Evolutionary conservation across 35 echinoderm and acorn worm genomes (phyloP).

Genomic region (Nesometra sesokonis): DNA sequence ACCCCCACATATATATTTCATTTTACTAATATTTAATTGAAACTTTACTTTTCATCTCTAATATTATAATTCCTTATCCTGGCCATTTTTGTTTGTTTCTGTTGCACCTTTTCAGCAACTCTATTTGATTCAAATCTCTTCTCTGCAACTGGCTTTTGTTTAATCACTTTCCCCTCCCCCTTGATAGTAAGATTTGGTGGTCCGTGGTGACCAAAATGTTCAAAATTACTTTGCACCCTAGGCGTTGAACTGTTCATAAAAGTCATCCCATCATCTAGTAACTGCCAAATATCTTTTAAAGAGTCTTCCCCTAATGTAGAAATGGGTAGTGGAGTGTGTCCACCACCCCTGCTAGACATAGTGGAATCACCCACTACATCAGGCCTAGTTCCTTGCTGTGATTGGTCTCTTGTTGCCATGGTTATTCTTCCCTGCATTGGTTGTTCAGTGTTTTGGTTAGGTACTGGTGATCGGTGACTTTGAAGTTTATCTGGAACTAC

Average conservation of each 20-base stretch:
- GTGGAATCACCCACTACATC: background rate
- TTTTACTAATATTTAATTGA: no score
- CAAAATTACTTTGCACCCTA: background rate
- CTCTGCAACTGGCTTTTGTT: background rate
- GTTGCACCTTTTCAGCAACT: background rate
- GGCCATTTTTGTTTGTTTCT: background rate
- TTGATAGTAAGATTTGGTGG: no score
- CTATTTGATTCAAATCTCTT: background rate
- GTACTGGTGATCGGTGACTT: background rate
- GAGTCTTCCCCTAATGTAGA: constrained; percentile 92
- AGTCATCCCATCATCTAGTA: constrained; percentile 56
- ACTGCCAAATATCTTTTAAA: constrained; percentile 67
- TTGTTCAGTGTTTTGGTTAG: no score
- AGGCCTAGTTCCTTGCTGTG: background rate
- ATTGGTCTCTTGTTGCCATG: background rate
- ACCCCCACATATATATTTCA: no score
- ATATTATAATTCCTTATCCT: background rate
- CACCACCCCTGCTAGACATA: background rate
- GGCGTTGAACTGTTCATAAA: background rate
- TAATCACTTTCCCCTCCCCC: background rate
- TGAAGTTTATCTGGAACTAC: background rate
- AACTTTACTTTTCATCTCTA: no score
- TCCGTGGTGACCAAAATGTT: background rate
- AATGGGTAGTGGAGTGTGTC: constrained; percentile 56
- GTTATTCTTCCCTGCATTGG: background rate